Evolutionary conservation across 2,113 vertebrate species (phyloP).

Genomic region (Dissostichus mawsoni): DNA sequence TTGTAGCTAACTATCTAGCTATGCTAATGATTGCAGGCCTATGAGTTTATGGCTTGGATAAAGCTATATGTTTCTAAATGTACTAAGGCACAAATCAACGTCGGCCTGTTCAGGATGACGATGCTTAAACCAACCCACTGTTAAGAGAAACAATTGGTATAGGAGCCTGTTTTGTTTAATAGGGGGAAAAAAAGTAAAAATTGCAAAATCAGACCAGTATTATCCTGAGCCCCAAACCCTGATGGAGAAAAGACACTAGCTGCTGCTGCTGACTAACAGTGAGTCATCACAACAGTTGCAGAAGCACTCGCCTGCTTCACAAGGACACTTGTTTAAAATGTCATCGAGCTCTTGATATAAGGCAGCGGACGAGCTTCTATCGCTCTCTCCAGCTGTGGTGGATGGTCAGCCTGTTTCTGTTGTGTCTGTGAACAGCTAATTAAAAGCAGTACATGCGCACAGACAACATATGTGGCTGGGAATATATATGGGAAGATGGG

Average conservation of each 20-base stretch:
- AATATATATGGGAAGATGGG: not conserved
- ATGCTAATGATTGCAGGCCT: too few species aligned
- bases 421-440: constrained; percentile 20
- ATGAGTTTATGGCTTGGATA: too few species aligned
- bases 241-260: not conserved
- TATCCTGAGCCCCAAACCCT: too few species aligned
- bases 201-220: too few species aligned
- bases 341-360: constrained; percentile 59
- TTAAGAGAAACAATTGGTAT: too few species aligned
- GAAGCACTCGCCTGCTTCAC: constrained; percentile 52
- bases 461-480: constrained; percentile 2
- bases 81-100: too few species aligned
- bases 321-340: constrained; percentile 60
- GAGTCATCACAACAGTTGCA: constrained; percentile 76
- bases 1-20: too few species aligned
- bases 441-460: constrained; percentile 11
- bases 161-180: too few species aligned
- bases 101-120: too few species aligned
- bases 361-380: constrained; percentile 7
- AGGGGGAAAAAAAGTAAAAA: too few species aligned
- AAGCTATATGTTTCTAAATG: too few species aligned
- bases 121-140: too few species aligned
- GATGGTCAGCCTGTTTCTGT: constrained; percentile 28
- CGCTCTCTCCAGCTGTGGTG: constrained; percentile 21
- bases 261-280: constrained; percentile 68